Percentiles rank a stretch among this genome's conserved stretches.
Conservation (phyloP, 2,113 vertebrate genomes). For the Lepus timidus region DNA sequence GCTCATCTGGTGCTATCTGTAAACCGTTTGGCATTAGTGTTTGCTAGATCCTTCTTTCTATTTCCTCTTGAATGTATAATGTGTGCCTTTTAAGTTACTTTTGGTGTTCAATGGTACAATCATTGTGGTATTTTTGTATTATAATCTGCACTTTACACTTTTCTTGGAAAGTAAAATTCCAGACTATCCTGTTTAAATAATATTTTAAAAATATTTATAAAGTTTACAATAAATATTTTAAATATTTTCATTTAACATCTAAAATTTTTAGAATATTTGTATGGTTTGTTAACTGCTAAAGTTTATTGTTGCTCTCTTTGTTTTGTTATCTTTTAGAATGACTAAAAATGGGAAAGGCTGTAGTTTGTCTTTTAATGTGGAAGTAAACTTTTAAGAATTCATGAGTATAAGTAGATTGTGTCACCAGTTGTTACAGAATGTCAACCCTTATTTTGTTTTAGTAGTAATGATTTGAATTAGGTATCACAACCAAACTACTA, state of each 20-base stretch:
- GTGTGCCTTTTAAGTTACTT: slow-evolving; percentile 93
- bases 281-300: slow-evolving; percentile 80
- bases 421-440: slow-evolving; percentile 51
- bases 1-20: slow-evolving; percentile 85
- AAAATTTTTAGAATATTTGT: slow-evolving; percentile 85
- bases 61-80: slow-evolving; percentile 87
- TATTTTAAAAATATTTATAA: slow-evolving; percentile 82
- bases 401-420: slow-evolving; percentile 55
- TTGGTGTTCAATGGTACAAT: slow-evolving; percentile 88
- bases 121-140: slow-evolving; percentile 92
- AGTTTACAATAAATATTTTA: slow-evolving; percentile 86
- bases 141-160: slow-evolving; percentile 93
- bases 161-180: slow-evolving; percentile 83
- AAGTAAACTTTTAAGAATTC: slow-evolving; percentile 73
- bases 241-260: slow-evolving; percentile 84
- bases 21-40: slow-evolving; percentile 76
- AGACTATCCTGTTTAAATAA: slow-evolving; percentile 81
- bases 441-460: slow-evolving; percentile 55
- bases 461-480: slow-evolving; percentile 45
- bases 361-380: slow-evolving; percentile 74
- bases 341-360: slow-evolving; percentile 71
- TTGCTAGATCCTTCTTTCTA: slow-evolving; percentile 82
- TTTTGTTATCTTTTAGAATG: slow-evolving; percentile 78
- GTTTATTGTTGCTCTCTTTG: slow-evolving; percentile 74
- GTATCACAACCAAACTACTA: neutral